Evolutionary conservation across 2,888 invertebrate species (phyloP).

Genomic region (Caenorhabditis sp.): DNA sequence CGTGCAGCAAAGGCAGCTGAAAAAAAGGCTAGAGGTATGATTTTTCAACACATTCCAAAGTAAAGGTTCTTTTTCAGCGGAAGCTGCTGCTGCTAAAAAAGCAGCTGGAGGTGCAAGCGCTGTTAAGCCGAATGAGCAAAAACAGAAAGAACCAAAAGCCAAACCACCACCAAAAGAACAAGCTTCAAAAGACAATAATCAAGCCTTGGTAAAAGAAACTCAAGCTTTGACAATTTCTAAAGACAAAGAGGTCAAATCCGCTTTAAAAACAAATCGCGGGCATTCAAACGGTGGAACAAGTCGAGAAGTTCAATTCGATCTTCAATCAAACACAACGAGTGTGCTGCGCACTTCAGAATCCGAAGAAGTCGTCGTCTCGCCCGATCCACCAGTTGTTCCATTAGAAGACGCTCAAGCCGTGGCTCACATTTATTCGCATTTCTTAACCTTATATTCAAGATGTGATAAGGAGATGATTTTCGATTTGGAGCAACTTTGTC

Average conservation of each 20-base stretch:
- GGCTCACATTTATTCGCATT: slow-evolving; percentile 49
- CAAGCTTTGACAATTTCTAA: not conserved
- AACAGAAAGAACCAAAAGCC: slow-evolving; percentile 3
- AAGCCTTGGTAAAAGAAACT: not conserved
- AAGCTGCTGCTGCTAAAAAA: slow-evolving; percentile 39
- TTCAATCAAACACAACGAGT: slow-evolving; percentile 21
- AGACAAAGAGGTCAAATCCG: slow-evolving; percentile 10
- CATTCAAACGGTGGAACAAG: not conserved
- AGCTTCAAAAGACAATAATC: not conserved
- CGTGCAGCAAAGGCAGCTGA: slow-evolving; percentile 53
- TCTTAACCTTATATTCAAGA: slow-evolving; percentile 43
- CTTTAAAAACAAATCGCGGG: slow-evolving; percentile 7
- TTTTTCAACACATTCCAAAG: not conserved
- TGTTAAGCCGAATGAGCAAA: slow-evolving; percentile 6
- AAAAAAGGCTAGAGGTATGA: slow-evolving; percentile 46
- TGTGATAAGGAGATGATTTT: slow-evolving; percentile 46
- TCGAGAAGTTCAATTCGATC: slow-evolving; percentile 28
- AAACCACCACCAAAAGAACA: not conserved
- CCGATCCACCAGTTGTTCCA: slow-evolving; percentile 16
- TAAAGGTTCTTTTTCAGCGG: slow-evolving; percentile 33
- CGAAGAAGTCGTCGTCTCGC: slow-evolving; percentile 19
- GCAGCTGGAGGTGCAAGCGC: not conserved
- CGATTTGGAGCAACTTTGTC: slow-evolving; percentile 55
- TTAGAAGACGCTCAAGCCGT: slow-evolving; percentile 25
- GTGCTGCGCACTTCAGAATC: slow-evolving; percentile 20